phyloP scores from a whole-genome alignment of 2,797 vertebrate genomes.

The Cichlasoma orientale region DNA sequence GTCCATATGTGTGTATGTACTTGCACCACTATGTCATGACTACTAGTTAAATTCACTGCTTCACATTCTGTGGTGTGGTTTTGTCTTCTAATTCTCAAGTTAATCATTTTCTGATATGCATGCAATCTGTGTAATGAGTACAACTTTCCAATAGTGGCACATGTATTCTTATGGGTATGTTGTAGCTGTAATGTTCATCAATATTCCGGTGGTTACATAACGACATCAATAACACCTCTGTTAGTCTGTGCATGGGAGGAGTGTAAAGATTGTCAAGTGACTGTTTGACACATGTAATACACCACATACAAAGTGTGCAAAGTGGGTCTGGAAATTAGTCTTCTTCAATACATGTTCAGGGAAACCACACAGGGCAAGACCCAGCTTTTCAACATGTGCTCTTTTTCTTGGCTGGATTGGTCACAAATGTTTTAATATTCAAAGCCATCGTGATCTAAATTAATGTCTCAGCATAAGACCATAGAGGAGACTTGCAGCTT shows the following conservation, averaged over 20 bases:
- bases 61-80: background rate
- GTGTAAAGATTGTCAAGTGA: constrained; percentile 42
- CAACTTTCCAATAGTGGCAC: constrained; percentile 15
- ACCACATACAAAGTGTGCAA: constrained; percentile 7
- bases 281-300: constrained; percentile 46
- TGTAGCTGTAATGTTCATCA: constrained; percentile 62
- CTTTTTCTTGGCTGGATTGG: background rate
- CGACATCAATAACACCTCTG: constrained; percentile 58
- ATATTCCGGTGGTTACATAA: constrained; percentile 73
- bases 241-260: constrained; percentile 46
- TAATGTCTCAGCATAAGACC: background rate
- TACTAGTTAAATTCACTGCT: background rate
- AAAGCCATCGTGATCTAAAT: constrained; percentile 19
- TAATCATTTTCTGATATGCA: background rate
- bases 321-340: constrained; percentile 13
- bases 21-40: background rate
- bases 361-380: background rate
- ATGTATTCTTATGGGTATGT: constrained; percentile 37
- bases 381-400: background rate
- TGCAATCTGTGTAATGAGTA: constrained; percentile 10
- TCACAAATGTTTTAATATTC: background rate
- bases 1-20: too few species aligned
- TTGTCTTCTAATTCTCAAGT: background rate
- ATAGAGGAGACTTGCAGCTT: constrained; percentile 20
- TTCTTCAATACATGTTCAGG: background rate